Percentiles rank a stretch among this genome's conserved stretches.
phyloP scores from a whole-genome alignment of 2,797 vertebrate species.

The Spinibarbus caldwelli region DNA sequence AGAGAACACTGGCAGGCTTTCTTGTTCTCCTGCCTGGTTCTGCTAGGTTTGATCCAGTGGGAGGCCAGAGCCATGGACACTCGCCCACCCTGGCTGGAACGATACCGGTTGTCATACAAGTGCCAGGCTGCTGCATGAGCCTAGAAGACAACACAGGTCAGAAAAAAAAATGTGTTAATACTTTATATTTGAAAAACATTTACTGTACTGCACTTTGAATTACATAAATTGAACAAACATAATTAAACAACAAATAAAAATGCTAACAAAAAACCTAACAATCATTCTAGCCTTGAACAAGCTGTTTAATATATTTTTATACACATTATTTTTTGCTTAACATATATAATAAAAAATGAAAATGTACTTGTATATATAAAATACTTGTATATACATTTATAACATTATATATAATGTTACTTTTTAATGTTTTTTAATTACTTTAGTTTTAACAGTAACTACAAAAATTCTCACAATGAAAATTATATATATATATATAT shows the following conservation, averaged over 20 bases:
- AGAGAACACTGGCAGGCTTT: slow-evolving; percentile 90
- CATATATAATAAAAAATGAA: neutral
- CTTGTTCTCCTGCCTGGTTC: slow-evolving; percentile 80
- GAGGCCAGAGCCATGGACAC: slow-evolving; percentile 94
- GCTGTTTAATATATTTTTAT: neutral
- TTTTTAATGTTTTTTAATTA: neutral
- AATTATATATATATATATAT: too few species aligned
- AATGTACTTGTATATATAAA: neutral
- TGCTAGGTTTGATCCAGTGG: slow-evolving; percentile 93
- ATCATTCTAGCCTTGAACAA: too few species aligned
- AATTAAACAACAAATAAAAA: neutral
- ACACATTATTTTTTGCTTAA: neutral
- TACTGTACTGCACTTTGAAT: neutral
- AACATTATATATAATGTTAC: neutral
- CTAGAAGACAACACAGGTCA: slow-evolving; percentile 68
- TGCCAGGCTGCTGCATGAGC: slow-evolving; percentile 94
- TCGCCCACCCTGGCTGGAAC: slow-evolving; percentile 83
- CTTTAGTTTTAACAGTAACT: neutral
- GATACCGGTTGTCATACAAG: slow-evolving; percentile 88
- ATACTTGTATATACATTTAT: neutral
- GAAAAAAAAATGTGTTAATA: neutral
- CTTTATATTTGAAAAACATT: neutral
- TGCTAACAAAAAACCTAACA: neutral
- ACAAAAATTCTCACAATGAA: neutral
- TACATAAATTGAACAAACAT: neutral